Conservation (phyloP, 2,797 vertebrate species). For the Fistularia tabacaria region DNA sequence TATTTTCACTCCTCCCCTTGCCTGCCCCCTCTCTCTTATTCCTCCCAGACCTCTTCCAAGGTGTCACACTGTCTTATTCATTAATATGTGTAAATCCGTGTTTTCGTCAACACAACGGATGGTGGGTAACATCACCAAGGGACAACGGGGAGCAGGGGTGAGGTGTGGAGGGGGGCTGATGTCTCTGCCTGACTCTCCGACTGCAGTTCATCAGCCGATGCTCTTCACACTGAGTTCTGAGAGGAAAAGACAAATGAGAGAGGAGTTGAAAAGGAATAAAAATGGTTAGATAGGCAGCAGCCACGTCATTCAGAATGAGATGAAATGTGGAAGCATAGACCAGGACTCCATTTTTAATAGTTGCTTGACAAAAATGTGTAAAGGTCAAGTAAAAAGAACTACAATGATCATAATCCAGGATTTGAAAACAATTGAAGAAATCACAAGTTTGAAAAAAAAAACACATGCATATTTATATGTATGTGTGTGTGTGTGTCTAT, state of each 20-base stretch:
- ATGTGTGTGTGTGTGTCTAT: too few relatives aligned
- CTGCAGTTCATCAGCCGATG: conserved; percentile 80
- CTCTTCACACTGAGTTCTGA: conserved; percentile 77
- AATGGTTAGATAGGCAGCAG: conserved; percentile 59
- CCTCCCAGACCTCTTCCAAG: conserved; percentile 72
- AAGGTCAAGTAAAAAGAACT: too few relatives aligned
- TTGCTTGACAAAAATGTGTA: too few relatives aligned
- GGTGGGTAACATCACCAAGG: conserved; percentile 50
- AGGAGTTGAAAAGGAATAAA: conserved; percentile 1
- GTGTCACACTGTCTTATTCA: conserved; percentile 86
- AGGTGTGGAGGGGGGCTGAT: conserved; percentile 67
- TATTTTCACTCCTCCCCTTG: conserved; percentile 18
- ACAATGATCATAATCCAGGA: too few relatives aligned
- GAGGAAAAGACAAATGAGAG: conserved; percentile 1
- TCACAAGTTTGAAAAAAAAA: too few relatives aligned
- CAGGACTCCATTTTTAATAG: too few relatives aligned
- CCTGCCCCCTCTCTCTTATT: conserved; percentile 15
- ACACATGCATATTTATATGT: too few relatives aligned
- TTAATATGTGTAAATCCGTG: conserved; percentile 89
- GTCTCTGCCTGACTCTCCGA: conserved; percentile 83
- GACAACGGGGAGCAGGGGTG: conserved; percentile 19
- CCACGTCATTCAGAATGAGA: background rate
- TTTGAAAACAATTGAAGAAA: too few relatives aligned
- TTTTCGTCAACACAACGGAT: conserved; percentile 61
- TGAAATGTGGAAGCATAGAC: background rate